Evolutionary conservation across 2,113 vertebrate genomes (phyloP).

Genomic region (Sander vitreus): DNA sequence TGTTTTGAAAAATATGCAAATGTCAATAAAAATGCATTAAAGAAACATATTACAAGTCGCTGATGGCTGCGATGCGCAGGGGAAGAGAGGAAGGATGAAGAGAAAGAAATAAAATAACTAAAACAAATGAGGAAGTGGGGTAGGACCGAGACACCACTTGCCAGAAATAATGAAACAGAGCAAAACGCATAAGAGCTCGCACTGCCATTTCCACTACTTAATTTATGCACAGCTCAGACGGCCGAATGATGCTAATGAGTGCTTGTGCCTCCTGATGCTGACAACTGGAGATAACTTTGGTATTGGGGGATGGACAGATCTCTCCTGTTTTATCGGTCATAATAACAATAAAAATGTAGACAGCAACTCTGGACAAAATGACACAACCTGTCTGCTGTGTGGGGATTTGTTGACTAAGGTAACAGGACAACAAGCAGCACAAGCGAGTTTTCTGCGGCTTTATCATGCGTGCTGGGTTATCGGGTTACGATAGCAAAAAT

Average conservation of each 20-base stretch:
- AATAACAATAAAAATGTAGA: conserved; percentile 24
- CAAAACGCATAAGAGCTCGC: conserved; percentile 60
- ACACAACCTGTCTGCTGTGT: neutral
- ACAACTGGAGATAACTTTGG: conserved; percentile 60
- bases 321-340: conserved; percentile 22
- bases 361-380: conserved; percentile 23
- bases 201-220: conserved; percentile 58
- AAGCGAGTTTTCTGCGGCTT: conserved; percentile 25
- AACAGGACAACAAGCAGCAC: conserved; percentile 26
- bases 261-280: conserved; percentile 42
- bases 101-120: conserved; percentile 33
- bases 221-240: conserved; percentile 69
- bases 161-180: conserved; percentile 76
- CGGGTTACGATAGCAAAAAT: neutral
- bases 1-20: conserved; percentile 80
- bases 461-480: conserved; percentile 14
- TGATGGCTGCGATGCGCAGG: conserved; percentile 43
- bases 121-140: conserved; percentile 26
- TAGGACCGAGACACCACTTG: conserved; percentile 46
- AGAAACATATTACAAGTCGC: conserved; percentile 67
- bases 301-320: conserved; percentile 50
- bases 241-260: conserved; percentile 76
- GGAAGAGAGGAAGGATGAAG: conserved; percentile 37
- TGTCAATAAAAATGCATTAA: conserved; percentile 80
- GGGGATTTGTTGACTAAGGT: conserved; percentile 39